Conservation (phyloP, 2,113 vertebrate species). For the Spea multiplicata region DNA sequence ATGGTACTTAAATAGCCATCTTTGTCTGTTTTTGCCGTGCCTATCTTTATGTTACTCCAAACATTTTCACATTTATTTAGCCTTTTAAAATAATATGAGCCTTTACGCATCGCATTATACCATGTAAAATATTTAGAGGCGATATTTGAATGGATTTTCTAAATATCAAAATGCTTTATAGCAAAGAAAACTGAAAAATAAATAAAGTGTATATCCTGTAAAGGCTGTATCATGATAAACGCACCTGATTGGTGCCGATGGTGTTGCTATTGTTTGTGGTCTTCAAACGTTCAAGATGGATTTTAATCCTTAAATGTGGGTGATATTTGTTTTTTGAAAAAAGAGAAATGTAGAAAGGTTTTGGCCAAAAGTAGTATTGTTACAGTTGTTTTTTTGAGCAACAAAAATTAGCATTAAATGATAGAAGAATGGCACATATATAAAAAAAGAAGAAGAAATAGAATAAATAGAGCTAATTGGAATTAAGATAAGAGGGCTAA, state of each 20-base stretch:
- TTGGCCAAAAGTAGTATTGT: too few species aligned
- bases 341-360: too few species aligned
- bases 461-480: too few species aligned
- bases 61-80: neutral
- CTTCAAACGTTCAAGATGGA: too few species aligned
- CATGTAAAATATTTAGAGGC: neutral
- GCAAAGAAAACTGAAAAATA: neutral
- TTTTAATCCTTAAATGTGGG: too few species aligned
- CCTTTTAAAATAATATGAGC: neutral
- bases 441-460: too few species aligned
- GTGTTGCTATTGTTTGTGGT: neutral
- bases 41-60: conserved; percentile 2
- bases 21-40: conserved; percentile 20
- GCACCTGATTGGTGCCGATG: neutral
- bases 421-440: too few species aligned
- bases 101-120: neutral
- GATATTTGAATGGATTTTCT: neutral
- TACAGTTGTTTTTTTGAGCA: too few species aligned
- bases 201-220: neutral
- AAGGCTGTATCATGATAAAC: neutral
- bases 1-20: conserved; percentile 8
- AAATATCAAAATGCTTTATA: neutral
- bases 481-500: too few species aligned
- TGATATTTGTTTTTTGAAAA: too few species aligned
- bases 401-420: too few species aligned